Evolutionary conservation across 2,797 vertebrate genomes (phyloP), one percentile per base, ranked within the genome.

Genomic region (Microcaecilia unicolor): DNA sequence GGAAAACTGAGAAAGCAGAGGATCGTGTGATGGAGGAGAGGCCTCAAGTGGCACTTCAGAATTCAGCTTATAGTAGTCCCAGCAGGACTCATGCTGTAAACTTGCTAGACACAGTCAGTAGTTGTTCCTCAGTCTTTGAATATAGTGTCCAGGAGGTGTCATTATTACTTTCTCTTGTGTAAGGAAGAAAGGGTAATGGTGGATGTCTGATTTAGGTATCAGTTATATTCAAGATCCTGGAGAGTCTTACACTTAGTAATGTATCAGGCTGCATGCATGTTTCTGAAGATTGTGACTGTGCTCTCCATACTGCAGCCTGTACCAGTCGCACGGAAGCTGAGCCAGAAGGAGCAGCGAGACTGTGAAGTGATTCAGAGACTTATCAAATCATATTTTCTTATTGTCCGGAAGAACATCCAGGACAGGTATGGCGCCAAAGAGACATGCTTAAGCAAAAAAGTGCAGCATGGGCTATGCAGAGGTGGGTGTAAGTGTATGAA

Each of bases 331-430:
- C 76, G 83, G 15, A 85, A 77, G 48, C 72, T 89, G 58, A 83
- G 66, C 21, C 11, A 61, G 1, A 78, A 64, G 26, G 87, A 89
- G 55, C 83, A 88, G 57, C 71, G 78, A 39, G 84, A 89, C 68
- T 88, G 87, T 3, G 85, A 89, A 67, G 76, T 89, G 61, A 89
- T 89, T 66, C 80, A 85, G 50, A 71, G 80, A 5, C 82, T 88
- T 54, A 85, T 88, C 67, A 85, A 84, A 33, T 81, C 71, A 51
- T 89, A 89, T 64, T 89, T 88, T 65, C 83, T 88, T 44, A 89
- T 89, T 21, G 86, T 89, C 25, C 84, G 84, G 34, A 86, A 89
- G 71, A 84, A 78, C 76, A 88, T 89, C 52, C 86, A 88, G 64
- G 86, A 89, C 79, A 88, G 86, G 86, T 89, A 18, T 17, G 11